Conservation (phyloP, 2,113 vertebrate species). For the Bubo blakistoni region DNA sequence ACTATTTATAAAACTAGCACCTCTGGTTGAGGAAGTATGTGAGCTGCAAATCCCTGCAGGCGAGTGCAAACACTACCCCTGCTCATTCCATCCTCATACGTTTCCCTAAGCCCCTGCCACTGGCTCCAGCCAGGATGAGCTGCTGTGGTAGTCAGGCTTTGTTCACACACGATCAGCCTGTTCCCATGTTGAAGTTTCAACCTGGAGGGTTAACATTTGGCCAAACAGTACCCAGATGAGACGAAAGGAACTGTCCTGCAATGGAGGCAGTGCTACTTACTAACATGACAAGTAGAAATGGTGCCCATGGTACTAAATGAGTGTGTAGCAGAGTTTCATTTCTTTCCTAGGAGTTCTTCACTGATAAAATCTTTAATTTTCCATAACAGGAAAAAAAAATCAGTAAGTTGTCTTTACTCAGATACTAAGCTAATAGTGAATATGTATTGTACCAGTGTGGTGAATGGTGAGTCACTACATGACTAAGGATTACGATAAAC, state of each 20-base stretch:
- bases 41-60: background rate
- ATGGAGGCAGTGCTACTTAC: background rate
- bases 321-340: background rate
- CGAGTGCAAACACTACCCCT: background rate
- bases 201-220: background rate
- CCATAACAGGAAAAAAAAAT: background rate
- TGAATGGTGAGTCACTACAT: conserved; percentile 7
- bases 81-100: fast-evolving
- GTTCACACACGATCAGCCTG: background rate
- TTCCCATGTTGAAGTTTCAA: background rate
- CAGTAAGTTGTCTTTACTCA: background rate
- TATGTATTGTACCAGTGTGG: background rate
- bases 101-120: background rate
- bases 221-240: background rate
- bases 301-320: background rate
- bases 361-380: background rate
- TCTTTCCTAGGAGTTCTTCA: background rate
- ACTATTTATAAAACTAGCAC: background rate
- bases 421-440: background rate
- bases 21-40: conserved; percentile 13
- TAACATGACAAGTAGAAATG: background rate
- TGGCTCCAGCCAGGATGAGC: background rate
- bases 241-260: background rate
- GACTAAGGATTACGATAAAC: background rate
- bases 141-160: background rate